Evolutionary conservation across 2,797 vertebrate species (phyloP).

Genomic region (Spizella passerina): DNA sequence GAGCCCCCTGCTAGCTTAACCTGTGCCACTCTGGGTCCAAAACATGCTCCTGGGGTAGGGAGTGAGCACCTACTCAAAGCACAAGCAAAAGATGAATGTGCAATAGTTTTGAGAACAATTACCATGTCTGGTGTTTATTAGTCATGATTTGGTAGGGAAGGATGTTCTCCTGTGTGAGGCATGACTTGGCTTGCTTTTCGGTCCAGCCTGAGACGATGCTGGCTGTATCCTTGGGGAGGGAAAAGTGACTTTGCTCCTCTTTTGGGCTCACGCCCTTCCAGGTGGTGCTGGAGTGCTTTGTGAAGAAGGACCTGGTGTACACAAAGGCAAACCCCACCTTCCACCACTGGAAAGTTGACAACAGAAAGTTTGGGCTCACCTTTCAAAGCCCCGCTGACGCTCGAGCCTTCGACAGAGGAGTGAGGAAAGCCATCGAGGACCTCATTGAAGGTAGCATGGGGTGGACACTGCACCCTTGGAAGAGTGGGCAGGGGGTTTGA

Average conservation of each 20-base stretch:
- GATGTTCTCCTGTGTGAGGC: neutral
- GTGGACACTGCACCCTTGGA: neutral
- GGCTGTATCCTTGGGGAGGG: neutral
- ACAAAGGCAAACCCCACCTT: slow-evolving; percentile 97
- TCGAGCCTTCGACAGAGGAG: slow-evolving; percentile 95
- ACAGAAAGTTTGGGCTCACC: slow-evolving; percentile 93
- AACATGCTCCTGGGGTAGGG: neutral
- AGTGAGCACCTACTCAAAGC: neutral
- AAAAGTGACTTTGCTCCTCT: slow-evolving; percentile 49
- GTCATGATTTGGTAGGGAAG: neutral
- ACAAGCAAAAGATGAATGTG: neutral
- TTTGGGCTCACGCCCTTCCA: slow-evolving; percentile 67
- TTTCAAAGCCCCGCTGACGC: slow-evolving; percentile 98
- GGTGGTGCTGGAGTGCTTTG: slow-evolving; percentile 96
- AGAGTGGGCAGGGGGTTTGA: neutral
- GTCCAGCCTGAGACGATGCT: neutral
- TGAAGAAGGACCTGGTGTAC: slow-evolving; percentile 96
- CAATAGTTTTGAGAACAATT: neutral
- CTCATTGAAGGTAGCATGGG: slow-evolving; percentile 89
- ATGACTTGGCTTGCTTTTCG: neutral
- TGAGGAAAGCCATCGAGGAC: slow-evolving; percentile 97
- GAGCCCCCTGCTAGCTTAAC: neutral
- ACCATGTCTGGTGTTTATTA: slow-evolving; percentile 17
- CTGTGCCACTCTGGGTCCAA: fast-evolving
- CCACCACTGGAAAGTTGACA: slow-evolving; percentile 98